Conservation (phyloP, 2,113 vertebrate species). For the Salvelinus fontinalis region DNA sequence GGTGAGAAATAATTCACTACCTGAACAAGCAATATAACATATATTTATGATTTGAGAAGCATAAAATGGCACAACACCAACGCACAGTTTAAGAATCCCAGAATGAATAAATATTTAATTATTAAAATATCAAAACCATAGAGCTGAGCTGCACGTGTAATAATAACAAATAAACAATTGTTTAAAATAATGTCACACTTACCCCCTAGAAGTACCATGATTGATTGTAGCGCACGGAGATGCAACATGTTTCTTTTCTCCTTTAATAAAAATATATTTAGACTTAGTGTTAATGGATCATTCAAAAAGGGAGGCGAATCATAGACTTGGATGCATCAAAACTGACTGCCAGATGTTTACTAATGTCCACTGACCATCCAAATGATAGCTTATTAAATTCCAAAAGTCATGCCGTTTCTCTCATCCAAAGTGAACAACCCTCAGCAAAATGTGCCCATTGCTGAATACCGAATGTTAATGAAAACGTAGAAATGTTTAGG, state of each 20-base stretch:
- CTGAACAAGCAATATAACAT: no score
- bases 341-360: neutral
- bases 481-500: neutral
- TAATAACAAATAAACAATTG: no score
- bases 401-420: neutral
- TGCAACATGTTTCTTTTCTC: slow-evolving; percentile 74
- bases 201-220: slow-evolving; percentile 70
- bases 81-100: no score
- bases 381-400: slow-evolving; percentile 5
- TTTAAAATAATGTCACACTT: slow-evolving; percentile 41
- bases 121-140: no score
- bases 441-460: neutral
- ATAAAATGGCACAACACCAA: no score
- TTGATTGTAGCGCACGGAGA: slow-evolving; percentile 58
- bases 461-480: neutral
- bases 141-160: no score
- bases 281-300: neutral
- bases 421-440: neutral
- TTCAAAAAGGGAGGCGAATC: slow-evolving; percentile 23
- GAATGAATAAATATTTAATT: no score
- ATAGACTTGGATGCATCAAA: slow-evolving; percentile 15
- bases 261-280: slow-evolving; percentile 47
- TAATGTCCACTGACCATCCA: neutral
- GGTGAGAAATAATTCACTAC: no score
- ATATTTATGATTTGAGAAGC: no score